These are phyloP conservation scores for Plagodis dolabraria DNA, from an alignment of 2,888 invertebrate species.

Conservation along the genomic window DNA sequence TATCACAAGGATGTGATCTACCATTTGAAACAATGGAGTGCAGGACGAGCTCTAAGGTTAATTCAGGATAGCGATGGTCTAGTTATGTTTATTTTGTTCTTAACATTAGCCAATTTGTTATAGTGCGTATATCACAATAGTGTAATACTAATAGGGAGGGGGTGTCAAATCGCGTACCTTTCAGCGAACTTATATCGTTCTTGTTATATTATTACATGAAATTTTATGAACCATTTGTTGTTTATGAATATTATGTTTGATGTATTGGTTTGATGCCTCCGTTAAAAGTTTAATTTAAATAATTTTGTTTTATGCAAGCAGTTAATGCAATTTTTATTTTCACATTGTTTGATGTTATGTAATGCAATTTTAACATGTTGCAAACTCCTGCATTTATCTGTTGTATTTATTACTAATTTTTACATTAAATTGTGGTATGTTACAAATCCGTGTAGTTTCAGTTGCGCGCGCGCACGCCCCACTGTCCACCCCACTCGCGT, in stretches of 20 bases:
- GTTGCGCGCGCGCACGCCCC: conserved; percentile 68
- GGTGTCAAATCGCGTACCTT: conserved; percentile 83
- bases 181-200: conserved; percentile 62
- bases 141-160: conserved; percentile 81
- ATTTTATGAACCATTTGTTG: conserved; percentile 82
- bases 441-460: conserved; percentile 85
- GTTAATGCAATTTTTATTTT: conserved; percentile 84
- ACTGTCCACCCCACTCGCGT: conserved; percentile 42
- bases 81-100: conserved; percentile 82
- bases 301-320: conserved; percentile 84
- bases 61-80: conserved; percentile 85
- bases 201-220: conserved; percentile 81
- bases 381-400: conserved; percentile 88
- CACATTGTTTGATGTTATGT: conserved; percentile 86
- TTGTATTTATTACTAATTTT: conserved; percentile 89
- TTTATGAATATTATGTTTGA: conserved; percentile 79
- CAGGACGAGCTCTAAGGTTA: conserved; percentile 77
- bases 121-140: conserved; percentile 84
- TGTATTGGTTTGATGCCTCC: conserved; percentile 85
- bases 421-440: conserved; percentile 90
- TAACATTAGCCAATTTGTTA: conserved; percentile 84
- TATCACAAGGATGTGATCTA: conserved; percentile 74
- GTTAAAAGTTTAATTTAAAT: conserved; percentile 82
- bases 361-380: conserved; percentile 85
- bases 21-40: conserved; percentile 80